Base-by-base conservation (phyloP, 2,113 vertebrate species). In the Amphiprion ocellaris region DNA sequence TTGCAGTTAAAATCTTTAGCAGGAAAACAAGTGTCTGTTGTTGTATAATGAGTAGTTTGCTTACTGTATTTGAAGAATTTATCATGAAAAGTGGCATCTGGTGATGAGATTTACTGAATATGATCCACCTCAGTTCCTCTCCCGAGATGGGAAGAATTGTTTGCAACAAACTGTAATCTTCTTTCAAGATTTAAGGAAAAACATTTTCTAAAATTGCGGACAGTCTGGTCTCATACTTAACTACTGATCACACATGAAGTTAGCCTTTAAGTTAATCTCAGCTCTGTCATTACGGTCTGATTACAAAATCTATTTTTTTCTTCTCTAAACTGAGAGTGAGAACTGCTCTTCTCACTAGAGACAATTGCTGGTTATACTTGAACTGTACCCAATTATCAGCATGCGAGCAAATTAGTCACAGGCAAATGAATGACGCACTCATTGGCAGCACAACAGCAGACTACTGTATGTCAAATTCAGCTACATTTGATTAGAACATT, bases 281-380 rank as follows among this genome's bases (percentile, higher is more conserved):
- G 55, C 52, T 66, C 33, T 68, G 41, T 44, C 10, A 10, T 19
- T 14, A 6, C 37, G 49, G 53, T 74, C 49, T 56, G 46, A 86
- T 77, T 69, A 64, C 70, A 75, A 68, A 72, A 37, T 37, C 39
- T 3, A 21, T 17, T 19, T 49, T 73, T 60, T 54, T 28, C 24
- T 11, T 2, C 50, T 62, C 58, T 69, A 67, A 70, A 82, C 17
- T 56, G 60, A 73, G 64, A 72, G 6, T 44, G 26, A 49, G 21
- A 14, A 10, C 47, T 39, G 54, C 60, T 81, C 72, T 76, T 60
- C 30, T 41, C 52, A n/a, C 14, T 16, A 30, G 37, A 77, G 47
- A 78, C 67, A 79, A 81, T 62, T 77, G 60, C 28, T 17, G 39
- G 81, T 73, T 89, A 77, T 66, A 64, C 69, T 83, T 79, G 50